Evolutionary conservation across 2,113 vertebrate genomes (phyloP), one percentile per base, ranked within the genome.

Genomic region (Mus spicilegus): DNA sequence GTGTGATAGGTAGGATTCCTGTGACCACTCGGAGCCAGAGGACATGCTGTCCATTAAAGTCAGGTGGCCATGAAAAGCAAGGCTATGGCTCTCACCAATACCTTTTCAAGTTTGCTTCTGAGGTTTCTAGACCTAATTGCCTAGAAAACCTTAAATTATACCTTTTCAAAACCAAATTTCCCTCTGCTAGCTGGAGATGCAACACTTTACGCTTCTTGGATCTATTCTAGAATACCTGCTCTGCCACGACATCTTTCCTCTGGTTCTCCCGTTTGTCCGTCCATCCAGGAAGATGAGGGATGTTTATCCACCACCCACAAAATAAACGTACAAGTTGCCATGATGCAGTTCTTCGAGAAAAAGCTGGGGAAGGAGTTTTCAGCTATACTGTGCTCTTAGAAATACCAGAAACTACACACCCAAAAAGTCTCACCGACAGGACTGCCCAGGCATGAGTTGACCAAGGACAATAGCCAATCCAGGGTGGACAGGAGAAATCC

Each of bases 181-280:
- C 13, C 13, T 39, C 9, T 1, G 1, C 19, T 77, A 33, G 17
- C 33, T 42, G 16, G 56, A 76, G 3, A 36, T 3, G 14, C 17
- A 36, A 2, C 11, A 19, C 8, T 69, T 28, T 72, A 5, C 36
- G 10, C 10, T 46, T 58, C 77, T 42, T 56, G 3, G 0, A 28
- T n/a, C n/a, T 67, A 5, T 65, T 89, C 42, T 54, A 39, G 46
- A 42, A 69, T 78, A 26, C 46, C 51, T 77, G 19, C 4, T 65
- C 19, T 17, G 39, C 9, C 39, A 20, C n/a, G 9, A 11, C 33
- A 14, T 22, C 20, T 73, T 26, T 17, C 26, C 42, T 30, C 22
- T 0, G 2, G 28, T 6, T 6, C 78, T 61, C 63, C 19, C 2
- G 58, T 3, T 46, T 39, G 13, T 26, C 5, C 6, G 16, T 16